Evolutionary conservation across 2,888 invertebrate genomes (phyloP).

Genomic region (Plusia festucae): DNA sequence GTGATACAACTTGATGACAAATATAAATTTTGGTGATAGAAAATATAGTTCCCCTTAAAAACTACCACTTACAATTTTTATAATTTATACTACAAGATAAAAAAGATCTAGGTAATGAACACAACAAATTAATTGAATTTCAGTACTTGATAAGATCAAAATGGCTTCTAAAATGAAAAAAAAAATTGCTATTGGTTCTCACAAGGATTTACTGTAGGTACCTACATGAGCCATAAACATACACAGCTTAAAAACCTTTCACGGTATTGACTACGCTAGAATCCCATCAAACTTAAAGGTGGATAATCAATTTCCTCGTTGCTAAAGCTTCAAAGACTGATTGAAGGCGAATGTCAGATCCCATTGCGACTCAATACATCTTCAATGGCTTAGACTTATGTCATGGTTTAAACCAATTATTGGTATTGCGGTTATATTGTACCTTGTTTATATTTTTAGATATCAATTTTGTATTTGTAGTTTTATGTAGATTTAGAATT

Average conservation of each 20-base stretch:
- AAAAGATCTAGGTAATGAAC: no score
- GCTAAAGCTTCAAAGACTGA: slow-evolving; percentile 59
- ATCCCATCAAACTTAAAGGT: slow-evolving; percentile 60
- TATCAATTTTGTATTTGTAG: neutral
- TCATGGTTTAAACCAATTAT: slow-evolving; percentile 32
- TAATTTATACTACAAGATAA: no score
- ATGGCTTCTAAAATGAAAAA: no score
- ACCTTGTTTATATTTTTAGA: slow-evolving; percentile 4
- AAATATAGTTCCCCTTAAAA: no score
- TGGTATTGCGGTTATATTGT: slow-evolving; percentile 18
- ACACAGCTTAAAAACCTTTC: slow-evolving; percentile 33
- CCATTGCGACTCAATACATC: slow-evolving; percentile 54
- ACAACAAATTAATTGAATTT: no score
- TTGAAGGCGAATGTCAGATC: slow-evolving; percentile 55
- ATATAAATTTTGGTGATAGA: no score
- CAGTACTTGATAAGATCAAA: no score
- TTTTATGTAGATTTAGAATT: neutral
- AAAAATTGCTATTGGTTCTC: no score
- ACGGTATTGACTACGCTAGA: slow-evolving; percentile 48
- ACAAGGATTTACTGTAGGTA: no score
- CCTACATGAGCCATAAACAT: slow-evolving; percentile 22
- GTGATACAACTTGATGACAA: no score
- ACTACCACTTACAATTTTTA: no score
- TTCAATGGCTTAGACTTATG: slow-evolving; percentile 32
- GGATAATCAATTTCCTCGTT: slow-evolving; percentile 57